A percentile compares a stretch with the other conserved stretches of the same genome.
phyloP scores from a whole-genome alignment of 92 coral and sea anemone genomes.

The Epizoanthus ramosus region DNA sequence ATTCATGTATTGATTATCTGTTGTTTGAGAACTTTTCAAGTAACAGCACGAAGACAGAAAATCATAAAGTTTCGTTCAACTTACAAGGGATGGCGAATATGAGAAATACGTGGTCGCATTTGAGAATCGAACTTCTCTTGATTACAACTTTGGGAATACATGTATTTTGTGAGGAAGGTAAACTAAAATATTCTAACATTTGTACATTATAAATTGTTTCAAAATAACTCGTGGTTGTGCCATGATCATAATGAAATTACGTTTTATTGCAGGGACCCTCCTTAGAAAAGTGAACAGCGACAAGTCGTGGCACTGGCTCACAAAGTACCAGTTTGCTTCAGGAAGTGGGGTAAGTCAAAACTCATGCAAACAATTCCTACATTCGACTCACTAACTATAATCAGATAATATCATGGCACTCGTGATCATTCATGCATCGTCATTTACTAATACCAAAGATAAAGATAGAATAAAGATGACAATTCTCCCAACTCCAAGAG shows the following conservation, averaged over 20 bases:
- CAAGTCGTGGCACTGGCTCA: constrained; percentile 70
- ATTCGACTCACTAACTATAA: background rate
- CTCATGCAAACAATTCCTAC: background rate
- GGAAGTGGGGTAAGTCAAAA: constrained; percentile 68
- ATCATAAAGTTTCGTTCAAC: background rate
- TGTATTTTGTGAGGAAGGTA: constrained; percentile 40
- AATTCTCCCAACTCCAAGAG: too few species aligned
- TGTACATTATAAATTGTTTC: background rate
- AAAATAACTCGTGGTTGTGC: background rate
- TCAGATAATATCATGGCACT: background rate
- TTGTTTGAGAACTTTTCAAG: background rate
- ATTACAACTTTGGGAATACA: background rate
- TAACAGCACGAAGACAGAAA: background rate
- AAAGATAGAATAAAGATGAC: too few species aligned
- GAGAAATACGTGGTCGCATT: too few species aligned
- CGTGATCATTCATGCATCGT: background rate
- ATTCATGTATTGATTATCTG: background rate
- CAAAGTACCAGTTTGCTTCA: constrained; percentile 59
- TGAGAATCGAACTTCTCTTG: background rate
- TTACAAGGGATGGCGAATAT: background rate
- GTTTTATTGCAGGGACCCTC: constrained; percentile 50
- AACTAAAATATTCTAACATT: background rate
- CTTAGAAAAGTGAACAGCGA: constrained; percentile 42
- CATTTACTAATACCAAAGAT: too few species aligned
- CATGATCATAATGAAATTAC: background rate